phyloP scores from a whole-genome alignment of 2,888 invertebrate genomes.

The Phengaris alcon region DNA sequence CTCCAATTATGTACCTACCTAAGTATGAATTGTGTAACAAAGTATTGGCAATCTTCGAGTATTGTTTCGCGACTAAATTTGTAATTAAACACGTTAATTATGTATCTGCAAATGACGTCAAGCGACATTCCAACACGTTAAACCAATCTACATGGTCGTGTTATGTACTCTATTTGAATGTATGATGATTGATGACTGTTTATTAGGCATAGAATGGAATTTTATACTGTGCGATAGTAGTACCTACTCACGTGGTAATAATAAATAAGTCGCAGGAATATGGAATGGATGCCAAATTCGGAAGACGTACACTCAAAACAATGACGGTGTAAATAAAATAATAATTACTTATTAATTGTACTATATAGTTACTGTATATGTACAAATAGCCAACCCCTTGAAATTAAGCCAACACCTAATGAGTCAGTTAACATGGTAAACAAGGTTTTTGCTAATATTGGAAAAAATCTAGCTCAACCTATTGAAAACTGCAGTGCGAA shows the following conservation, averaged over 20 bases:
- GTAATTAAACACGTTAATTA: slow-evolving; percentile 13
- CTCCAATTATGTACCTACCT: neutral
- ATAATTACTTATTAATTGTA: no score
- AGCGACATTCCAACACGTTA: slow-evolving; percentile 30
- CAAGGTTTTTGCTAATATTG: no score
- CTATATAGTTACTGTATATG: no score
- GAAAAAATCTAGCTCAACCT: no score
- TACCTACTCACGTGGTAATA: neutral
- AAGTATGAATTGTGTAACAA: slow-evolving; percentile 10
- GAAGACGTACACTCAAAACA: no score
- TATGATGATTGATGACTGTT: neutral
- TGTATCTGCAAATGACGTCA: slow-evolving; percentile 26
- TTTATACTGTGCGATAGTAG: neutral
- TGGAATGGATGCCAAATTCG: neutral
- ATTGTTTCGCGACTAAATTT: slow-evolving; percentile 13
- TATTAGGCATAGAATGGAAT: neutral
- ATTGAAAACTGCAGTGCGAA: no score
- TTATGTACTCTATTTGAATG: slow-evolving; percentile 22
- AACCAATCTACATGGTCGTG: slow-evolving; percentile 19
- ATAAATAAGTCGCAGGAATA: neutral
- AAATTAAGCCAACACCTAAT: no score
- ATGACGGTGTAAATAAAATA: no score
- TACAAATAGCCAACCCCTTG: no score
- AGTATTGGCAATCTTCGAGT: slow-evolving; percentile 13
- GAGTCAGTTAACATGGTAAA: no score